phyloP scores from a whole-genome alignment of 2,113 vertebrate species.

The Aegotheles bennettii region DNA sequence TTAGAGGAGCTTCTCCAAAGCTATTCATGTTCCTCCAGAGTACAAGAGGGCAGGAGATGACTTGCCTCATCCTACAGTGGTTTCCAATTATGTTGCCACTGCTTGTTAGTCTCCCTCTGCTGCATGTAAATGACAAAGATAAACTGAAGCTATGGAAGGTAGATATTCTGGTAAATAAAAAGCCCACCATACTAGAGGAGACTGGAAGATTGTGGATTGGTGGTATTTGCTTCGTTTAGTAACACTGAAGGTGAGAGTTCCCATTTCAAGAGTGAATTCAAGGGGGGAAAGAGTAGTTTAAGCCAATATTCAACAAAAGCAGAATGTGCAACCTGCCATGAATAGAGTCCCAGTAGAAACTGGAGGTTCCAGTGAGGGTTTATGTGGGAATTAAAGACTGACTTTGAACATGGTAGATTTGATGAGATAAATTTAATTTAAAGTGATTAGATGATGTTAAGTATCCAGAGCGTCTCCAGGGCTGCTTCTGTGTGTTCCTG shows the following conservation, averaged over 20 bases:
- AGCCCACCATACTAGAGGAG: neutral
- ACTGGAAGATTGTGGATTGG: neutral
- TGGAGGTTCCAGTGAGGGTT: neutral
- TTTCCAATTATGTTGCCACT: neutral
- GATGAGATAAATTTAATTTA: neutral
- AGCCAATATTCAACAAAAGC: neutral
- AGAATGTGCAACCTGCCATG: neutral
- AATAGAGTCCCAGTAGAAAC: neutral
- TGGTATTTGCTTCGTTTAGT: neutral
- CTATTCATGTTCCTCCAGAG: neutral
- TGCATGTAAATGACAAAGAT: neutral
- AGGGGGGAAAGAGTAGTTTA: neutral
- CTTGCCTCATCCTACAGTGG: neutral
- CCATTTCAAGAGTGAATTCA: neutral
- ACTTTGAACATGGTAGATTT: neutral
- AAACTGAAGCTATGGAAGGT: neutral
- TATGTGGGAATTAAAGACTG: neutral
- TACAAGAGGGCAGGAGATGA: neutral
- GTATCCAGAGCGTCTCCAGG: neutral
- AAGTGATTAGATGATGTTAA: neutral
- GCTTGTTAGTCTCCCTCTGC: neutral
- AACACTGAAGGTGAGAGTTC: neutral
- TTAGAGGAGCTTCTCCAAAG: neutral
- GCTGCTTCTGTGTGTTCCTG: neutral
- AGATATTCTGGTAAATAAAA: neutral